Evolutionary conservation across 1,140 invertebrate genomes (phyloP).

Genomic region (Procambarus clarkii): DNA sequence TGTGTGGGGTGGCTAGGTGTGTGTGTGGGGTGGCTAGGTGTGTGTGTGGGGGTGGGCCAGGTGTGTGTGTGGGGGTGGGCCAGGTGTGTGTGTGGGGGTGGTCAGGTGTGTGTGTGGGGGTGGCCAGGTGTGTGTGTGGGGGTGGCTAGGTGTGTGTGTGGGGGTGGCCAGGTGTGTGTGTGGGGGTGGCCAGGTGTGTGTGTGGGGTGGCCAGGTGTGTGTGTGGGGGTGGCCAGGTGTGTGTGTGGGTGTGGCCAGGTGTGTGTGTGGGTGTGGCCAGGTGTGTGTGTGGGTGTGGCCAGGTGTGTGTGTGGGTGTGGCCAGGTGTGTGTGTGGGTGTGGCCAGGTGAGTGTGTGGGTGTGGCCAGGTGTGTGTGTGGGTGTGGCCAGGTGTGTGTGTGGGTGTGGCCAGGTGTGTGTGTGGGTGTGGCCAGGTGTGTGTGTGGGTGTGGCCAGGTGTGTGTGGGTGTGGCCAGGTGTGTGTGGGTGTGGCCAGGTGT

Average conservation of each 20-base stretch:
- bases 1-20: too few relatives aligned
- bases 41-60: neutral
- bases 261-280: neutral
- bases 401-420: too few relatives aligned
- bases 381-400: too few relatives aligned
- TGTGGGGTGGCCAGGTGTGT: neutral
- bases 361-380: too few relatives aligned
- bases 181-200: neutral
- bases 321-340: neutral
- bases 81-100: neutral
- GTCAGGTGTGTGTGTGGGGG: neutral
- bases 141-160: neutral
- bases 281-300: neutral
- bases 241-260: too few relatives aligned
- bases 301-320: neutral
- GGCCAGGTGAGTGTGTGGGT: neutral
- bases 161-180: neutral
- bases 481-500: too few relatives aligned
- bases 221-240: too few relatives aligned
- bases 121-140: neutral
- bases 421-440: too few relatives aligned
- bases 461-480: too few relatives aligned
- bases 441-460: too few relatives aligned
- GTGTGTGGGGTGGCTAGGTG: too few relatives aligned
- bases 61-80: neutral